Percentiles rank a stretch among this genome's conserved stretches.
phyloP scores from a whole-genome alignment of 2,797 vertebrate genomes.

The Ataeniobius toweri region DNA sequence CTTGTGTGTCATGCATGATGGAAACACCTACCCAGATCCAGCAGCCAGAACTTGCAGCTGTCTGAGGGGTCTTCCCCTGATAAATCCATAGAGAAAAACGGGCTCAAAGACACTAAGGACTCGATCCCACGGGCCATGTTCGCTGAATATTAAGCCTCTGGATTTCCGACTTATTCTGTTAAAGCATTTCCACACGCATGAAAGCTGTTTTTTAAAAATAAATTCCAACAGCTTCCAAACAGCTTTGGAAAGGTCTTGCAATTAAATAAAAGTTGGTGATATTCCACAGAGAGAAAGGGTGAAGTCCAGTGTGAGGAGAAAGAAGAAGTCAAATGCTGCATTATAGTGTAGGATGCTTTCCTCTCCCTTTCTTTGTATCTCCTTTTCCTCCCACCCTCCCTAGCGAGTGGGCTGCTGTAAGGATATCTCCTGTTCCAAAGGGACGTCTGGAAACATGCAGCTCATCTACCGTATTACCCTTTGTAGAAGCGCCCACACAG shows the following conservation, averaged over 20 bases:
- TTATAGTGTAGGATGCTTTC: constrained; percentile 62
- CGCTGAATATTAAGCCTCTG: constrained; percentile 24
- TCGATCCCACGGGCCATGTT: constrained; percentile 78
- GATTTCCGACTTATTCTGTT: constrained; percentile 28
- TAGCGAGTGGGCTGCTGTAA: constrained; percentile 69
- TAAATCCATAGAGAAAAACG: constrained; percentile 75
- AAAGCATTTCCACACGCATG: constrained; percentile 37
- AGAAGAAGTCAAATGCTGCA: constrained; percentile 65
- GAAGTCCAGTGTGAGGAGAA: constrained; percentile 44
- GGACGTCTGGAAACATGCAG: constrained; percentile 74
- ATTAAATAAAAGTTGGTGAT: constrained; percentile 13
- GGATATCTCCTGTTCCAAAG: constrained; percentile 68
- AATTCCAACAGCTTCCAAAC: constrained; percentile 3
- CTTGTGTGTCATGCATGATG: neutral
- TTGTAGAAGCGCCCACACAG: constrained; percentile 73
- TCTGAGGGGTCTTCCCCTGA: constrained; percentile 69
- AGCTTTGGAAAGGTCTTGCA: neutral
- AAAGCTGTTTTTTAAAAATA: neutral
- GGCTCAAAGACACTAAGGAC: constrained; percentile 73
- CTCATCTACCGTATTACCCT: constrained; percentile 73
- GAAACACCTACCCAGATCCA: constrained; percentile 80
- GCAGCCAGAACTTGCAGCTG: constrained; percentile 83
- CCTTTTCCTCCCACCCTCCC: constrained; percentile 52
- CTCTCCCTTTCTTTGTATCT: constrained; percentile 52
- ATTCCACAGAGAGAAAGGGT: constrained; percentile 37